Evolutionary conservation across 2,113 vertebrate genomes (phyloP), one percentile per base, ranked within the genome.

Genomic region (Cisticola juncidis): DNA sequence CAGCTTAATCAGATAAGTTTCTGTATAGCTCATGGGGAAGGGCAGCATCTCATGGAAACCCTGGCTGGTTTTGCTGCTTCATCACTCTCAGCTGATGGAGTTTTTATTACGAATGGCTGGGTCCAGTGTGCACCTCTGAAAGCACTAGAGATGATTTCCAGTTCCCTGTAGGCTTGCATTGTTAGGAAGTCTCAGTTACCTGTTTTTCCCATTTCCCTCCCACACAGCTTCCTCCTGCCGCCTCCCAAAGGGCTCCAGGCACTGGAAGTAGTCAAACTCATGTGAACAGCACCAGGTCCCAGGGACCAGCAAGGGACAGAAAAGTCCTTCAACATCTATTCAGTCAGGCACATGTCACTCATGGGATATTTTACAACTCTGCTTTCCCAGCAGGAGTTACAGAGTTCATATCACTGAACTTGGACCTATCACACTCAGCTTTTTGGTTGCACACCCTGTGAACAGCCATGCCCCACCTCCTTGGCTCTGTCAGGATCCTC

Each of bases 241-340:
- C 38, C 74, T 87, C n/a, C 61, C 61, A 14, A 38, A 54, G 31
- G 35, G 60, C 78, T 92, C 44, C 88, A 87, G 88, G 79, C 45
- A 53, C 66, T 76, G 66, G 33, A 78, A 65, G 48, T 1, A 29
- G 64, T 33, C 1, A 5, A 81, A 50, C 36, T 64, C 36, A 65
- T 1, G 14, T 28, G 58, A 81, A 58, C 0, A 6, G 69, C 77
- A 65, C 8, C 7, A 29, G 51, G 61, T 85, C 25, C 25, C 64
- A 58, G 61, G 35, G 44, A 58, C 24, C 2, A 4, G 33, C 2
- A 4, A 0, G 3, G 56, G 62, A 58, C 1, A 2, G 61, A 71
- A 70, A 44, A 21, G 14, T 73, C 61, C 35, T 56, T 76, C 14
- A 1, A 29, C 57, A 85, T 40, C 50, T 38, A 12, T 14, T 50